phyloP scores from a whole-genome alignment of 1,140 invertebrate genomes.

The Lerema accius region DNA sequence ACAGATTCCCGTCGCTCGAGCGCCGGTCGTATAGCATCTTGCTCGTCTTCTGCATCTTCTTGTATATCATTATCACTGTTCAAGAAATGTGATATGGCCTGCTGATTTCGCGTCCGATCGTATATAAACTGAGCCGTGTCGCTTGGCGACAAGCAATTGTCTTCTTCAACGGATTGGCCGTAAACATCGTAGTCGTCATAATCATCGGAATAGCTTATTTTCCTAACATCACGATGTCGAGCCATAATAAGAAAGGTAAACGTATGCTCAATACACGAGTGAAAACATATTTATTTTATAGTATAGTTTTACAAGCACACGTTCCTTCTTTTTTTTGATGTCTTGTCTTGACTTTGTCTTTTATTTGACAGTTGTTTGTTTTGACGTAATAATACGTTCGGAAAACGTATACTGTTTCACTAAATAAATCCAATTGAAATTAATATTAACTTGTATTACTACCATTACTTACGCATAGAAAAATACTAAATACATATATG shows the following conservation, averaged over 20 bases:
- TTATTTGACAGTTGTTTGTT: background rate
- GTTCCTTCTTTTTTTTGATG: conserved; percentile 35
- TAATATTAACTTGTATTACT: no score
- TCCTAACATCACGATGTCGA: conserved; percentile 89
- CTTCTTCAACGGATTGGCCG: conserved; percentile 96
- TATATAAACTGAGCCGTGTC: conserved; percentile 94
- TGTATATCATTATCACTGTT: conserved; percentile 88
- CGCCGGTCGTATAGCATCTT: conserved; percentile 47
- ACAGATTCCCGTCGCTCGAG: conserved; percentile 66
- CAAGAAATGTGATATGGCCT: conserved; percentile 89
- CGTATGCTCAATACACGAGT: conserved; percentile 16
- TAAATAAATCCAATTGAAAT: no score
- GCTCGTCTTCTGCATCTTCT: conserved; percentile 87
- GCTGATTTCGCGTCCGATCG: conserved; percentile 87
- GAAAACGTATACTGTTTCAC: background rate
- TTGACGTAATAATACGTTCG: background rate
- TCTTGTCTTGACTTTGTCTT: conserved; percentile 22
- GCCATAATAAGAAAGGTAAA: conserved; percentile 85
- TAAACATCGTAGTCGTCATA: conserved; percentile 97
- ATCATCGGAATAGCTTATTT: conserved; percentile 91
- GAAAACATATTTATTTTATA: conserved; percentile 32
- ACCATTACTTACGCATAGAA: no score
- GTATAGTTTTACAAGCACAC: conserved; percentile 28
- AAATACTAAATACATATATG: no score
- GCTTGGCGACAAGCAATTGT: conserved; percentile 93